Conservation (phyloP, 2,888 invertebrate species). For the Chymomyza caudatula region DNA sequence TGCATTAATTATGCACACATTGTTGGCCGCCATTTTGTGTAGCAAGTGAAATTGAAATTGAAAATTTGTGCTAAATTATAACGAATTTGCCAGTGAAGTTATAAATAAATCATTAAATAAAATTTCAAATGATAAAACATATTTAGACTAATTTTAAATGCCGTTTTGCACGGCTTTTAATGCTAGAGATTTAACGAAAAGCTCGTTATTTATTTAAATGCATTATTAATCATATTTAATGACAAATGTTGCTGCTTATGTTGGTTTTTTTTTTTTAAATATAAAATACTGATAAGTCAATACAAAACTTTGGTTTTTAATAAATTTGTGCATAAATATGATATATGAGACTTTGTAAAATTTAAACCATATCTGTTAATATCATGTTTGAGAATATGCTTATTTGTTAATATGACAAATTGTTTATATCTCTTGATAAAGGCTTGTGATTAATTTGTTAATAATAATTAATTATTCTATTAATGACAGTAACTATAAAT, state of each 20-base stretch:
- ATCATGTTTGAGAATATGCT: not conserved
- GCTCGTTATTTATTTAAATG: not conserved
- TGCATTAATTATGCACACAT: conserved; percentile 70
- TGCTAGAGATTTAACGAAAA: not conserved
- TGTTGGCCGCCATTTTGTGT: conserved; percentile 1
- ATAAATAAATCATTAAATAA: conserved; percentile 5
- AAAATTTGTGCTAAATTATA: conserved; percentile 28
- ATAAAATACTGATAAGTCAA: too few relatives aligned
- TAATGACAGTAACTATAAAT: not conserved
- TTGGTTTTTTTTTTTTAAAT: not conserved
- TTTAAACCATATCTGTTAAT: not conserved
- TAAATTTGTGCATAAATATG: conserved; percentile 11
- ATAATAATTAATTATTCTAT: not conserved
- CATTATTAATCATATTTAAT: not conserved
- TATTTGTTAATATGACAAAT: not conserved
- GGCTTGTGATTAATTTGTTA: not conserved
- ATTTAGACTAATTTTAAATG: conserved; percentile 10
- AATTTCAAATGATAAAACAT: conserved; percentile 1
- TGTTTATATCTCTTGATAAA: not conserved
- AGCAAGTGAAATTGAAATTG: conserved; percentile 53
- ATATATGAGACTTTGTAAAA: not conserved
- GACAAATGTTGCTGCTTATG: not conserved
- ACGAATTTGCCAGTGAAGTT: not conserved
- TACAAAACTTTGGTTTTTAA: not conserved
- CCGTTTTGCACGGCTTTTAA: conserved; percentile 2